Evolutionary conservation across 2,797 vertebrate genomes (phyloP), one percentile per base, ranked within the genome.

Genomic region (Rhynchonycteris naso): DNA sequence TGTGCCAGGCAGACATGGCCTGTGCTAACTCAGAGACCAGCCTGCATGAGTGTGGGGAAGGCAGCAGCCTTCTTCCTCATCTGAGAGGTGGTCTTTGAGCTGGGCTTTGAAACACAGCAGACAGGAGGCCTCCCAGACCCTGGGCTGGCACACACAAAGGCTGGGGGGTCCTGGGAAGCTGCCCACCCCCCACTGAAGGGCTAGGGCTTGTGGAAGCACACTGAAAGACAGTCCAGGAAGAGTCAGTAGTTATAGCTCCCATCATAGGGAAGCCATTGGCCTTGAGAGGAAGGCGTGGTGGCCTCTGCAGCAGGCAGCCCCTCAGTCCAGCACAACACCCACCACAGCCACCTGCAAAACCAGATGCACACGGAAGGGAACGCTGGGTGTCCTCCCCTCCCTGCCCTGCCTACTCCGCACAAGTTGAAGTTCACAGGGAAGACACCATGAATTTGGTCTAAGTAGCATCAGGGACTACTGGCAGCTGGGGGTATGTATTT

Each of bases 341-440:
- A 0, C 14, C 22, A 28, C 3, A 0, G 12, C 56, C 4, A 12
- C 88, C 52, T 3, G 0, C 68, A 52, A 69, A 18, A 54, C 54
- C 43, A 24, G 30, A 1, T 3, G 14, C n/a, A 5, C 15, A 1
- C 14, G 9, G 13, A 22, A 9, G 59, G 35, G 35, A 24, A 1
- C 30, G 76, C 14, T 4, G 1, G 1, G 21, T 14, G 28, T 74
- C 63, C 54, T 26, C 81, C 28, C 33, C 28, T 35, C 21, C n/a
- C 47, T 15, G 52, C n/a, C 16, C 61, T 0, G 0, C 58, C 22
- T 14, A 1, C 35, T 14, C 28, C 19, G 30, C 28, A 33, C 61
- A 10, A 83, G 61, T 35, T 52, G 78, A 88, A 81, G 88, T 69
- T 94, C 90, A 74, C 78, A 93, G 69, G 80, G 47, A 88, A 75